These are phyloP conservation scores for Cheilosia pagana DNA, from an alignment of 2,888 invertebrate species.

Conservation along the genomic window DNA sequence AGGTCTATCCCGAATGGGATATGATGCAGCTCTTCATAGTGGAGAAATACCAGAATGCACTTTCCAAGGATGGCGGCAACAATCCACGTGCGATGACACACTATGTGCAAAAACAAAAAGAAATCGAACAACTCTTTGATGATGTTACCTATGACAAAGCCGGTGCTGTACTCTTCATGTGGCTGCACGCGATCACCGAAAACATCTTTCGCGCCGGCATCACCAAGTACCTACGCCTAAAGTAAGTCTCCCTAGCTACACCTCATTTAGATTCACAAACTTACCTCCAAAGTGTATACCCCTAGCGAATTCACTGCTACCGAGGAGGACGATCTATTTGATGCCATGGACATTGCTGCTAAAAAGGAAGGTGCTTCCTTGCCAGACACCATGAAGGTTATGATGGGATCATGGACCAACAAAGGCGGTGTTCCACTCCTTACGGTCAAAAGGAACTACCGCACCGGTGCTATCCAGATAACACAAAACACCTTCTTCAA, in stretches of 20 bases:
- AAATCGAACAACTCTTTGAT: slow-evolving; percentile 92
- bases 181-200: slow-evolving; percentile 80
- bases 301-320: slow-evolving; percentile 78
- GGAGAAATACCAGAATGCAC: slow-evolving; percentile 89
- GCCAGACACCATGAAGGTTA: slow-evolving; percentile 84
- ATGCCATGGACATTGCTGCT: slow-evolving; percentile 78
- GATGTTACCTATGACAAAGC: slow-evolving; percentile 95
- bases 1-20: slow-evolving; percentile 88
- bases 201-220: slow-evolving; percentile 80
- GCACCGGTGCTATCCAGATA: slow-evolving; percentile 83
- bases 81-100: slow-evolving; percentile 92
- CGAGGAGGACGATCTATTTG: slow-evolving; percentile 79
- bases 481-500: slow-evolving; percentile 83
- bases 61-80: slow-evolving; percentile 89
- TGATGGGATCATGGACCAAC: slow-evolving; percentile 87
- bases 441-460: slow-evolving; percentile 84
- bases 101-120: slow-evolving; percentile 91
- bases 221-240: slow-evolving; percentile 79
- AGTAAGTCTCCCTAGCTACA: slow-evolving; percentile 76
- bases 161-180: slow-evolving; percentile 85
- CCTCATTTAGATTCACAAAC: neutral
- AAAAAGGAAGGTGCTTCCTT: slow-evolving; percentile 76
- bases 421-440: slow-evolving; percentile 86
- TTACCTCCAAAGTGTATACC: neutral
- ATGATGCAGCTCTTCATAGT: slow-evolving; percentile 90